These are phyloP conservation scores for Diplolepis rosae DNA, from an alignment of 2,888 invertebrate species.

Conservation along the genomic window DNA sequence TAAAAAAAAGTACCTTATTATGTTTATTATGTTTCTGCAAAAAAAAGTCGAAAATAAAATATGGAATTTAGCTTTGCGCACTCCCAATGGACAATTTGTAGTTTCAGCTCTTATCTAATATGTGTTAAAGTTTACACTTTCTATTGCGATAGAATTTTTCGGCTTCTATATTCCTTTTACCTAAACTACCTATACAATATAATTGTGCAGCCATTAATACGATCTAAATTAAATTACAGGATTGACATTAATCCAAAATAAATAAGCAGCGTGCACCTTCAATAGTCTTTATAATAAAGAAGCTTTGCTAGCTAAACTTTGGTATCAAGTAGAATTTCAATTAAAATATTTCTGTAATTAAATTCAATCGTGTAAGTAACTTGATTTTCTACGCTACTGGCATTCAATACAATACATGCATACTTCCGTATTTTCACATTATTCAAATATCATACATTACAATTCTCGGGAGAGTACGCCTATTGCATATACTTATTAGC, in stretches of 20 bases:
- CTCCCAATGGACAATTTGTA: constrained; percentile 1
- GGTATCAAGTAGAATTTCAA: not conserved
- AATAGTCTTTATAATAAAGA: constrained; percentile 40
- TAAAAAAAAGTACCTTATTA: not conserved
- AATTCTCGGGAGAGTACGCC: not conserved
- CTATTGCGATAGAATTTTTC: constrained; percentile 49
- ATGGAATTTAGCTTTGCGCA: not conserved
- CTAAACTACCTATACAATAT: constrained; percentile 61
- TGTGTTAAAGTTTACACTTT: constrained; percentile 47
- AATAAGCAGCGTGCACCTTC: constrained; percentile 38
- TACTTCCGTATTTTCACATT: constrained; percentile 35
- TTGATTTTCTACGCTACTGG: constrained; percentile 47
- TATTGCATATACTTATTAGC: constrained; percentile 32
- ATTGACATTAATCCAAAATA: constrained; percentile 33
- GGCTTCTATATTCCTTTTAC: constrained; percentile 40
- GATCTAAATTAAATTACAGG: constrained; percentile 60
- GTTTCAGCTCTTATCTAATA: constrained; percentile 35
- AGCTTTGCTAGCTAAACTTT: constrained; percentile 2
- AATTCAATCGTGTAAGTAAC: constrained; percentile 54
- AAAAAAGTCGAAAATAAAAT: not conserved
- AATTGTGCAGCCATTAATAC: constrained; percentile 65
- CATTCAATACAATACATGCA: constrained; percentile 47
- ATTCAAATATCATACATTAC: constrained; percentile 26
- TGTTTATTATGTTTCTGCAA: not conserved
- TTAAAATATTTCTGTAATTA: constrained; percentile 54